Conservation (phyloP, 2,113 vertebrate genomes). For the Atherinomorus stipes region DNA sequence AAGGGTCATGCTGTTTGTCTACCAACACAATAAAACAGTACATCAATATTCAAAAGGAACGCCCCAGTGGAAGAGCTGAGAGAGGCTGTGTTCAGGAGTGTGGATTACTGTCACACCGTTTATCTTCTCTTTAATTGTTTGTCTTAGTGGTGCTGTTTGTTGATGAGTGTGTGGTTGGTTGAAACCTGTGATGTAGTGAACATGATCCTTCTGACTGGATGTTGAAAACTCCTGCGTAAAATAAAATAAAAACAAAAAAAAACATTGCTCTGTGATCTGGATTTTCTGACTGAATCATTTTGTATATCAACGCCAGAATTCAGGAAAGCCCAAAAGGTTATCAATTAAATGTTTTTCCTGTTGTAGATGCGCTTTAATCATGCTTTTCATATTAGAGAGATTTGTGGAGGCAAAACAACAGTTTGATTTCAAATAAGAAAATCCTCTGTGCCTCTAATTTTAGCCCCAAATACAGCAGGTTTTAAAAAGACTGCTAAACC, state of each 20-base stretch:
- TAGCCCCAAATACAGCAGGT: too few relatives aligned
- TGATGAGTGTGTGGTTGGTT: conserved; percentile 88
- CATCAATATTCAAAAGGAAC: conserved; percentile 71
- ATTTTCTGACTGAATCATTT: conserved; percentile 12
- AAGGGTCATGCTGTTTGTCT: conserved; percentile 76
- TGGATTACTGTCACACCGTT: conserved; percentile 75
- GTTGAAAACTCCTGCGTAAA: conserved; percentile 82
- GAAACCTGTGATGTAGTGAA: conserved; percentile 88
- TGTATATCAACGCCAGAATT: neutral
- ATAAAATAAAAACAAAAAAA: too few relatives aligned
- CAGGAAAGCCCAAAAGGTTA: neutral
- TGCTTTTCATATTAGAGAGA: neutral
- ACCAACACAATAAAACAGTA: conserved; percentile 59
- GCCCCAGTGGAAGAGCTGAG: conserved; percentile 47
- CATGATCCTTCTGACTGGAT: conserved; percentile 88
- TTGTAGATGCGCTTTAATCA: too few relatives aligned
- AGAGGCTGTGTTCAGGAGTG: conserved; percentile 68
- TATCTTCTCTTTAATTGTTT: conserved; percentile 80
- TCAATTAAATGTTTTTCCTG: neutral
- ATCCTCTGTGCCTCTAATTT: too few relatives aligned
- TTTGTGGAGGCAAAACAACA: neutral
- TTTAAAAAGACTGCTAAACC: too few relatives aligned
- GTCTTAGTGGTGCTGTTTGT: conserved; percentile 86
- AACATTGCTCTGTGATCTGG: conserved; percentile 72
- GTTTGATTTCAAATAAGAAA: too few relatives aligned